phyloP scores from a whole-genome alignment of 2,888 invertebrate species.

The Sphinx pinastri region DNA sequence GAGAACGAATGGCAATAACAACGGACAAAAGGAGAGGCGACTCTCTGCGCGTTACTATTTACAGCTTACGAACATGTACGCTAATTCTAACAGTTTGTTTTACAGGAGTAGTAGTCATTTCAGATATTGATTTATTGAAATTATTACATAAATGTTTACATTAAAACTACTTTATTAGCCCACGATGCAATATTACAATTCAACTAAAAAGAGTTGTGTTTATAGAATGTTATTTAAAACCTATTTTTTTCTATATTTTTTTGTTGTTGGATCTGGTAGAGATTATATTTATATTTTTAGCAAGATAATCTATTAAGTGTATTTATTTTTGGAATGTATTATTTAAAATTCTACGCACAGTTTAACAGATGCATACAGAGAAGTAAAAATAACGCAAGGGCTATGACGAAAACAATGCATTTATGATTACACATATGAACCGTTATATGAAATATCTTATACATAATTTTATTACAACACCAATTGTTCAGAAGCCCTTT shows the following conservation, averaged over 20 bases:
- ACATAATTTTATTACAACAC: slow-evolving; percentile 11
- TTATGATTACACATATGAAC: slow-evolving; percentile 13
- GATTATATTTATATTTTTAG: background rate
- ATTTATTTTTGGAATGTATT: background rate
- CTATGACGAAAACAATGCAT: slow-evolving; percentile 18
- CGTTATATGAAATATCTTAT: slow-evolving; percentile 10
- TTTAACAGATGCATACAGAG: background rate
- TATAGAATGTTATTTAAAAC: too few species aligned
- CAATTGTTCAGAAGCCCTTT: slow-evolving; percentile 31
- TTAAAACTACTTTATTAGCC: too few species aligned
- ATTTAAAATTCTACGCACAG: slow-evolving; percentile 19
- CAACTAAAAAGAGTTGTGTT: too few species aligned
- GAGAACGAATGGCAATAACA: slow-evolving; percentile 55
- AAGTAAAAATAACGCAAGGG: slow-evolving; percentile 5
- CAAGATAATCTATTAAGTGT: background rate
- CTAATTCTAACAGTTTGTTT: slow-evolving; percentile 45
- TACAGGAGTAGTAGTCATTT: slow-evolving; percentile 27
- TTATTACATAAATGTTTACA: too few species aligned
- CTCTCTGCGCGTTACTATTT: slow-evolving; percentile 47
- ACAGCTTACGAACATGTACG: slow-evolving; percentile 41
- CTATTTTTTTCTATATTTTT: background rate
- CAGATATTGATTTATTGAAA: too few species aligned
- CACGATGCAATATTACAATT: too few species aligned
- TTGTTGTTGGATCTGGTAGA: background rate
- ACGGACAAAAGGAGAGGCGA: slow-evolving; percentile 50